Evolutionary conservation across 1,140 invertebrate genomes (phyloP), one percentile per base, ranked within the genome.

Genomic region (Diorhabda carinulata): DNA sequence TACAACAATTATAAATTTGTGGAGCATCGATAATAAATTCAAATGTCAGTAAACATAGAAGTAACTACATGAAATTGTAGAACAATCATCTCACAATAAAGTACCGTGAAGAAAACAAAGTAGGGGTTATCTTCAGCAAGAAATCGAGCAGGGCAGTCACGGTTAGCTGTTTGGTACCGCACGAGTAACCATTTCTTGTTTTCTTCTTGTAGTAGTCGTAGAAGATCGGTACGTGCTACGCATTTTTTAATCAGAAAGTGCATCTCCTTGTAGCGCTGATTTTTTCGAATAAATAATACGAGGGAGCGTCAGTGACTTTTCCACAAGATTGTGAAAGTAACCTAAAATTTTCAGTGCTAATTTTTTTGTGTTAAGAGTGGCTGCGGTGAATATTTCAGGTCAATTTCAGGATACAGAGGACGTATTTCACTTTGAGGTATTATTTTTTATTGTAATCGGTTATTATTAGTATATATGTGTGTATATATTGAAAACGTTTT

Each of bases 171-270:
- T 67, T 67, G 65, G 65, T 67, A 67, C 57, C 65, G 65, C 65
- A 67, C 65, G 65, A 67, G 65, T 67, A 60, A 57, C 65, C 65
- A 67, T 67, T 67, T 47, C 64, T 65, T 56, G 64, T 67, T 52
- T 52, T 52, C 47, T 52, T 59, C 42, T 59, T 60, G 43, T 60
- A 44, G 57, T 67, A 60, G 57, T 66, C 57, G 44, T 59, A 44
- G 64, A 66, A 43, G 57, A 67, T 60, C 58, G 57, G 45, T 44
- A 57, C 58, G 47, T 2, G 65, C 43, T 67, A 60, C 59, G 65
- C 64, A 25, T 7, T 7, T 61, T 61, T 8, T 65, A 5, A 65
- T 40, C 52, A 65, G 52, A 65, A 58, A 56, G 64, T 57, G 64
- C 64, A 41, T 47, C 44, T 65, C 42, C 43, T 43, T 64, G 62